Base-by-base conservation (phyloP, 1,140 invertebrate species). In the Pseudomyrmex concolor region DNA sequence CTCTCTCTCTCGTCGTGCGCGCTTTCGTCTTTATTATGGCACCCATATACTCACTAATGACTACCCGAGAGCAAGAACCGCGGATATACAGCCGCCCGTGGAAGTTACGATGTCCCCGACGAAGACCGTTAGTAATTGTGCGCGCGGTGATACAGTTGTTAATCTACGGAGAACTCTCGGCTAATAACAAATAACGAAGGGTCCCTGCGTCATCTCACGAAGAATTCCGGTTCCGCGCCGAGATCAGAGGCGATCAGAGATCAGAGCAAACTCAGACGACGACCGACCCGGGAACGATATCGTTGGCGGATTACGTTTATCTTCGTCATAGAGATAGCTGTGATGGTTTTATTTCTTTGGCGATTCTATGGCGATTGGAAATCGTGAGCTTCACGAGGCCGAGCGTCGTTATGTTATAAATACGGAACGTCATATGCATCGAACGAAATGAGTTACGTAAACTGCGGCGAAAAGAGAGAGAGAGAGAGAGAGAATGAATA, bases 11-110 rank as follows among this genome's bases (percentile, higher is more conserved):
- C 25, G 54, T 81, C 68, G 66, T 45, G 34, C 83, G 71, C 74
- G 86, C 85, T 84, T 87, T 87, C 86, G 68, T 88, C 86, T 88
- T 88, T 64, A 84, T 88, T 88, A 88, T 85, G 67, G 86, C 77
- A 83, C 83, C 72, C 86, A 85, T 88, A 81, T 81, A 88, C 84
- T 34, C 87, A 60, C 84, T 88, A 89, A 89, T 89, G 87, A 89
- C 87, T 84, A 76, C 68, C 68, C 66, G 76, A 80, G 50, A 77
- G 83, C 25, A 60, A 80, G 74, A 81, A 55, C 48, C 82, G 62
- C 45, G 82, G 86, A 72, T 76, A 72, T 76, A 72, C 45, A 25
- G 25, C 55, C 57, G 25, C 15, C 72, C 83, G 86, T 85, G 77
- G 71, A 83, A 88, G 83, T 88, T 88, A 87, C 77, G 77, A 87